These are phyloP conservation scores for Epicampocera succincta DNA, from an alignment of 2,888 invertebrate genomes.

Conservation along the genomic window DNA sequence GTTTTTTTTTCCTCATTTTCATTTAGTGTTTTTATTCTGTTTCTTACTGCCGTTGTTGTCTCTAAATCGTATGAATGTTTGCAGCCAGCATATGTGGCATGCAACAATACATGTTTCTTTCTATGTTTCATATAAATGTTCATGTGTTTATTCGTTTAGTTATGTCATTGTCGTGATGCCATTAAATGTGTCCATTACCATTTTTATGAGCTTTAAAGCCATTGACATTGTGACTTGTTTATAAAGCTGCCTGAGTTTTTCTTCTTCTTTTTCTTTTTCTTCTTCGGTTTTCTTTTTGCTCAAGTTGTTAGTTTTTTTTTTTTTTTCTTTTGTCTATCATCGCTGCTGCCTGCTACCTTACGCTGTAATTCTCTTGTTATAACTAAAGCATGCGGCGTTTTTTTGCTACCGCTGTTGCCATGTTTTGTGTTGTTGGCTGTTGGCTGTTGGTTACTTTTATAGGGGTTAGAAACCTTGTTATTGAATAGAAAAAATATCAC, in stretches of 20 bases:
- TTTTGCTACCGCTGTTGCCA: constrained; percentile 46
- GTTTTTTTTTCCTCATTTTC: background rate
- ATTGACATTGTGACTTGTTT: constrained; percentile 71
- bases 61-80: constrained; percentile 36
- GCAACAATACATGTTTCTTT: constrained; percentile 45
- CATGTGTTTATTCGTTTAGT: constrained; percentile 56
- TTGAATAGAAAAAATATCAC: constrained; percentile 63
- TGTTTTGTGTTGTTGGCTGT: background rate
- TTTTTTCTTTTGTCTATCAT: constrained; percentile 20
- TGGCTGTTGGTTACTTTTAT: constrained; percentile 53
- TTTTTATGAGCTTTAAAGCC: constrained; percentile 71
- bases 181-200: constrained; percentile 71
- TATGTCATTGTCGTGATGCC: constrained; percentile 71
- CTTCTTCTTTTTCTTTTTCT: constrained; percentile 22
- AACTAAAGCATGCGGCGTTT: constrained; percentile 53
- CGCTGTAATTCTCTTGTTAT: constrained; percentile 54
- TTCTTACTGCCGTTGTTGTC: constrained; percentile 17
- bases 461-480: constrained; percentile 69
- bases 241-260: constrained; percentile 59
- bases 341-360: constrained; percentile 47
- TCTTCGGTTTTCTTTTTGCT: constrained; percentile 17
- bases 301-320: constrained; percentile 15
- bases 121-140: constrained; percentile 32
- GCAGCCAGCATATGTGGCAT: constrained; percentile 52
- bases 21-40: constrained; percentile 35